Conservation (phyloP, 1,140 invertebrate genomes). For the Hyphantria cunea region DNA sequence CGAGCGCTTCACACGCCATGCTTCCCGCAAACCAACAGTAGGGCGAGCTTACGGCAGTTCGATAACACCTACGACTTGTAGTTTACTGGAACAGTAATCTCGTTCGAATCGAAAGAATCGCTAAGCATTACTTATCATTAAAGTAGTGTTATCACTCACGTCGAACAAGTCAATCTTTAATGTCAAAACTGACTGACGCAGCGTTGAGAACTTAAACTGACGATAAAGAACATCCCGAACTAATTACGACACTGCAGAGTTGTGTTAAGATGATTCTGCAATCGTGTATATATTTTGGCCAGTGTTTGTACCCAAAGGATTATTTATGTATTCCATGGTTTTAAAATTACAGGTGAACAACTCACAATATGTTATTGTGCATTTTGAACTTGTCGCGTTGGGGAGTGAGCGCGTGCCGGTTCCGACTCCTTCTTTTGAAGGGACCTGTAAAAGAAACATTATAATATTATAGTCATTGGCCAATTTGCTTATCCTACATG, state of each 20-base stretch:
- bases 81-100: too few relatives aligned
- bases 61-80: too few relatives aligned
- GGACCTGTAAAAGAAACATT: conserved; percentile 39
- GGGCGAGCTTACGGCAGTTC: too few relatives aligned
- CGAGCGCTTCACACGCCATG: too few relatives aligned
- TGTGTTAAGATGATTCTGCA: background rate
- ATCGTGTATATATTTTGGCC: conserved; percentile 1
- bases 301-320: background rate
- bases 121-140: too few relatives aligned
- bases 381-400: conserved; percentile 38
- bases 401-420: conserved; percentile 63
- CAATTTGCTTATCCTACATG: background rate
- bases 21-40: too few relatives aligned
- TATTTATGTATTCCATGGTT: background rate
- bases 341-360: background rate
- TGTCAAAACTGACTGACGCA: too few relatives aligned
- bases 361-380: conserved; percentile 9
- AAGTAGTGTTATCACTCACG: too few relatives aligned
- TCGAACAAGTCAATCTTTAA: too few relatives aligned
- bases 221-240: too few relatives aligned
- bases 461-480: background rate
- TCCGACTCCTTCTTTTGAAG: conserved; percentile 61
- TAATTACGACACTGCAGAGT: conserved; percentile 9
- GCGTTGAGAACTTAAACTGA: too few relatives aligned
- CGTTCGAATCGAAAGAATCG: too few relatives aligned